Evolutionary conservation across 1,140 invertebrate species (phyloP), one percentile per base, ranked within the genome.

Genomic region (Gryon sp.): DNA sequence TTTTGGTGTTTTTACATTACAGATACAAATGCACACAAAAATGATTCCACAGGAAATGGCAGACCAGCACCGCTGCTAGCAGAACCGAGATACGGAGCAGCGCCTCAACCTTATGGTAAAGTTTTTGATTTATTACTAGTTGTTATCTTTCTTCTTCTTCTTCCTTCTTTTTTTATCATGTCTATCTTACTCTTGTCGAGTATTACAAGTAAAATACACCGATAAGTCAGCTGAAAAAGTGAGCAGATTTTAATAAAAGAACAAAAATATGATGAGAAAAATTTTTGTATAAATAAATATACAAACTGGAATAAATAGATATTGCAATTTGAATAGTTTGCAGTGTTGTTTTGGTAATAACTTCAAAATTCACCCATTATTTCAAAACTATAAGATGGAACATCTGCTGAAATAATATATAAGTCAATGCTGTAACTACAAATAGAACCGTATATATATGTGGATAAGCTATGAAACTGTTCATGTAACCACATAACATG

Each of bases 51-150:
- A 72, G 87, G 87, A 84, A 86, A 92, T 85, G 92, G 92, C 80
- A 90, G 92, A 80, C 93, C 94, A 7, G 91, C 92, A 70, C 95
- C 95, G 53, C 90, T 96, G 72, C 90, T 96, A 41, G 94, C 95
- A 85, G 95, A 96, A 82, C 95, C 95, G 28, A 92, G 95, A 88
- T 96, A 94, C 86, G 94, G 94, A 66, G 93, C 94, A 63, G 91
- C 94, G 81, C 94, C 94, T 73, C 94, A 95, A 84, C 94, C 94
- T 65, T 96, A 95, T 90, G 94, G 95, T 95, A 91, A 95, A 28
- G 26, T n/a, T 72, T 45, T 55, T 52, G 24, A 66, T 63, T 63
- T 73, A 57, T 26, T 32, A 55, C 28, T 53, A n/a, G n/a, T n/a
- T n/a, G n/a, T 24, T 30, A 11, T 48, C 9, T 20, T 22, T 53